Conservation (phyloP, 2,797 vertebrate species). For the Gymnocypris eckloni region DNA sequence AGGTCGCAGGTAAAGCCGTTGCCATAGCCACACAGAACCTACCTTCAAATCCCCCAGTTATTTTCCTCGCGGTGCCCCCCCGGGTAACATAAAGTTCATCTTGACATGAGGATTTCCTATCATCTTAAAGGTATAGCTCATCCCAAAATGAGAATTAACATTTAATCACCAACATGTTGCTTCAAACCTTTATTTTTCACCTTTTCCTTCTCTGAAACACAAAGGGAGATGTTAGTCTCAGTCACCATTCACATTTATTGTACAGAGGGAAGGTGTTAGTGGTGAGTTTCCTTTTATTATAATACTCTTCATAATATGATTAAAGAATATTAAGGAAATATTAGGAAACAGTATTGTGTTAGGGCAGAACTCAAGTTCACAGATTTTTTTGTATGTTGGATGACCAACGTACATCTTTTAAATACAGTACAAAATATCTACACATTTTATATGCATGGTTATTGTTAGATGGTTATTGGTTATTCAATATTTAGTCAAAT, state of each 20-base stretch:
- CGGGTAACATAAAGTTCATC: slow-evolving; percentile 18
- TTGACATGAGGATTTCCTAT: slow-evolving; percentile 3
- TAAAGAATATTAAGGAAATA: background rate
- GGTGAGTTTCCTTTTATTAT: too few relatives aligned
- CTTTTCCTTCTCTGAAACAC: background rate
- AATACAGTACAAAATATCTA: background rate
- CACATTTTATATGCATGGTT: background rate
- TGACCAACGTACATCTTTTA: too few relatives aligned
- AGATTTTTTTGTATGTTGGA: background rate
- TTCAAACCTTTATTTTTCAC: background rate
- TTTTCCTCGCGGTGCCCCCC: slow-evolving; percentile 64
- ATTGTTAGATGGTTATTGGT: background rate
- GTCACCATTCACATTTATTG: background rate
- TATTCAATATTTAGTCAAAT: background rate
- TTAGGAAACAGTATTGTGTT: background rate
- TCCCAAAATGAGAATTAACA: background rate
- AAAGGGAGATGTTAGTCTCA: background rate
- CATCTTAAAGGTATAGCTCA: background rate
- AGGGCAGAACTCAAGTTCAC: background rate
- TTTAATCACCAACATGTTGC: background rate
- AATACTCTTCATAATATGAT: background rate
- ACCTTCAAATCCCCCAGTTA: slow-evolving; percentile 70
- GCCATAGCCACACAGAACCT: slow-evolving; percentile 73
- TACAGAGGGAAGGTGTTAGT: background rate
- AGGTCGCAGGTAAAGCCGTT: slow-evolving; percentile 76